These are phyloP conservation scores for Centropus bengalensis DNA, from an alignment of 2,113 vertebrate species.

Conservation along the genomic window DNA sequence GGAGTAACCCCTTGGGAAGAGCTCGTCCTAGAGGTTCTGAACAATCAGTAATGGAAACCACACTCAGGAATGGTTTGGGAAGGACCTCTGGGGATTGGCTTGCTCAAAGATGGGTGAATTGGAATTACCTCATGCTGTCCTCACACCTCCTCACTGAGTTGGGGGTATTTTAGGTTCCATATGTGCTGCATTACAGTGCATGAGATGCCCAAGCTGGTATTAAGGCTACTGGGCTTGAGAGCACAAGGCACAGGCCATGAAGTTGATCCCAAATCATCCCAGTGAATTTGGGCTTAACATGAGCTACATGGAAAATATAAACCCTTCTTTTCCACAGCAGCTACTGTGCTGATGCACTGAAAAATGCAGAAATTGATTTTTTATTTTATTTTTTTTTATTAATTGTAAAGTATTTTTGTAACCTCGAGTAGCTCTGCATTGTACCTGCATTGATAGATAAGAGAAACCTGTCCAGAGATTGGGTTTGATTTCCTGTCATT, in stretches of 20 bases:
- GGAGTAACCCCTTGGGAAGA: background rate
- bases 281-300: background rate
- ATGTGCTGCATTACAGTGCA: accelerated
- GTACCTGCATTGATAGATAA: background rate
- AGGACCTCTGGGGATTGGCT: background rate
- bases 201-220: background rate
- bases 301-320: background rate
- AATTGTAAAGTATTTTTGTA: background rate
- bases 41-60: background rate
- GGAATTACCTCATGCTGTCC: background rate
- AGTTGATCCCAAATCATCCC: background rate
- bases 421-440: background rate
- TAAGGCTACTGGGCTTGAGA: background rate
- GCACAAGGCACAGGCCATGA: background rate
- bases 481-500: background rate
- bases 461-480: background rate
- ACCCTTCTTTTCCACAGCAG: background rate
- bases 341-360: background rate
- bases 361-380: background rate
- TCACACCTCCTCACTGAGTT: background rate
- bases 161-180: background rate
- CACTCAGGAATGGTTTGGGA: accelerated
- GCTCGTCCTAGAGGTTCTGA: background rate
- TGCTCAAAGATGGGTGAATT: background rate
- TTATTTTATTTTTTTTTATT: background rate